Base-by-base conservation (phyloP, 2,888 invertebrate species). In the Lobophora halterata region DNA sequence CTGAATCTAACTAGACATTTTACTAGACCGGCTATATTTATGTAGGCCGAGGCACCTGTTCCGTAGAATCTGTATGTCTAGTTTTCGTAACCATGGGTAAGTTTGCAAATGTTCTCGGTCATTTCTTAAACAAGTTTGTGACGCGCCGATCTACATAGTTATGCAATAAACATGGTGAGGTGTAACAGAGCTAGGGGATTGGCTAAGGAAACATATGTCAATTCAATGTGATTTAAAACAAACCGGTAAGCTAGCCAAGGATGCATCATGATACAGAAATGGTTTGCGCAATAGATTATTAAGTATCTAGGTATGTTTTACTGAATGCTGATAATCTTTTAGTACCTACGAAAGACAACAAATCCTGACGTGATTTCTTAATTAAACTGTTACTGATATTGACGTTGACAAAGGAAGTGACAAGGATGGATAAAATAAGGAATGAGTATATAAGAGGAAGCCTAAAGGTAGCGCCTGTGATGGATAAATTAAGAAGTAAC, bases 101-200 rank as follows among this genome's bases (percentile, higher is more conserved):
- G 44, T 43, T 46, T 33, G 44, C 53, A 48, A 50, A 48, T 49
- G 40, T 43, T 39, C 36, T 46, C 38, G 30, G 42, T 48, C 42
- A 50, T 50, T 46, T 41, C 37, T 44, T 28, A 33, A 41, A 53
- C 50, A 42, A 40, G 52, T 53, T 48, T 48, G 28, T 53, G 50
- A 50, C 41, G 46, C 44, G 28, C n/a, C 38, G 48, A 46, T 50
- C 52, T 48, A 53, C 46, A 53, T 49, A 50, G 38, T 50, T 50
- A 48, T 48, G 53, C 48, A 53, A 46, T 42, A 48, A 28, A 36
- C 41, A 46, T 45, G 46, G 42, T 32, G 29, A 40, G 19, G 19
- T 37, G 30, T 46, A 33, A 42, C 46, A 49, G 44, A 49, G 46
- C 49, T 40, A 38, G 7, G 18, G 29, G 42, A 46, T 52, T 49